Evolutionary conservation across 2,888 invertebrate genomes (phyloP).

Genomic region (Diaperis boleti): DNA sequence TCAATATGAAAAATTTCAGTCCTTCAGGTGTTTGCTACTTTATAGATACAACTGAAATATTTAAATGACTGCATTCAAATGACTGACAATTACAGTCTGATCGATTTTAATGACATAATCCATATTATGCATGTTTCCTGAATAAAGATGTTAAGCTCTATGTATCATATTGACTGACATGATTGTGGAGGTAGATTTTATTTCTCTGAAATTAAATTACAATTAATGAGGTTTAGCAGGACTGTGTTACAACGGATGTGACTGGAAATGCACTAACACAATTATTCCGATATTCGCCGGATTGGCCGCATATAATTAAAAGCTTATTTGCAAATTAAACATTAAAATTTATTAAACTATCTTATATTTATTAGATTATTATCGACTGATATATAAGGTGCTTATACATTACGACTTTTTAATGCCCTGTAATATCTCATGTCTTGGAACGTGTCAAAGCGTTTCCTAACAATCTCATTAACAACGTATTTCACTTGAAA

Average conservation of each 20-base stretch:
- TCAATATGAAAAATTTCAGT: too few relatives aligned
- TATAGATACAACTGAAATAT: conserved; percentile 10
- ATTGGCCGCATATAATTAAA: too few relatives aligned
- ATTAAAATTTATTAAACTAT: too few relatives aligned
- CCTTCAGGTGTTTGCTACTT: too few relatives aligned
- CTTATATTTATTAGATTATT: neutral
- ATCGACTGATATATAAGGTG: conserved; percentile 1
- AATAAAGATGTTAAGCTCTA: conserved; percentile 9
- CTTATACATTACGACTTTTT: neutral
- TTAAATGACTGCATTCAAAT: conserved; percentile 17
- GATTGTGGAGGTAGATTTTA: conserved; percentile 3
- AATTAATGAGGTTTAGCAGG: neutral
- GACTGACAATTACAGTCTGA: conserved; percentile 20
- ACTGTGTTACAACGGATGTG: too few relatives aligned
- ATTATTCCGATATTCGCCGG: too few relatives aligned
- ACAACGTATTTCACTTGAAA: conserved; percentile 1
- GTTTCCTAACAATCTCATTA: conserved; percentile 17
- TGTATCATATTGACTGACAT: conserved; percentile 7
- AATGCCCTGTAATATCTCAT: neutral
- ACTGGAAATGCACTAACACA: too few relatives aligned
- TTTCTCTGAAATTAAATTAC: conserved; percentile 3
- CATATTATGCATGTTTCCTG: conserved; percentile 18
- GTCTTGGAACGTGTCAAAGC: conserved; percentile 11
- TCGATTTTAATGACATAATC: conserved; percentile 19
- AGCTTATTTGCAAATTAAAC: too few relatives aligned